Evolutionary conservation across 2,888 invertebrate species (phyloP), one percentile per base, ranked within the genome.

Genomic region (Tubulanus polymorphus): DNA sequence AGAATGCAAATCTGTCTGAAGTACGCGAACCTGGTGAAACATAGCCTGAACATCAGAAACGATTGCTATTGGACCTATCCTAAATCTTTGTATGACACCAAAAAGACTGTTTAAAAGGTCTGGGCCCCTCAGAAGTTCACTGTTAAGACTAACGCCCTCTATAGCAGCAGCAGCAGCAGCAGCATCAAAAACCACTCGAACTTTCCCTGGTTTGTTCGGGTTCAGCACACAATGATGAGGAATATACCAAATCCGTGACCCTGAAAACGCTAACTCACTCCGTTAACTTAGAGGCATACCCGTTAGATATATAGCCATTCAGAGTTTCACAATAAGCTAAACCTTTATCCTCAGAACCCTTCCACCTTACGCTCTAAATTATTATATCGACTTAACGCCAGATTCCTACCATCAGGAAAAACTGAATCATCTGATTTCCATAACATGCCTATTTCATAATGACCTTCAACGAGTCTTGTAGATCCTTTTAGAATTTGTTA

Each of bases 361-460:
- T 20, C n/a, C 10, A 45, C n/a, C 10, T 12, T 10, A 10, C 20
- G 12, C 15, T 45, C 20, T 12, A 45, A 20, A 20, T n/a, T 15
- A n/a, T 20, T 15, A 20, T 45, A 45, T 12, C 45, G 10, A 8
- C 20, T 20, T 18, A 10, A n/a, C n/a, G 45, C 45, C 18, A 45
- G 10, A n/a, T 12, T 8, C 45, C 10, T 12, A 20, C 20, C 20
- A 20, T 45, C 20, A 10, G 45, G 45, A n/a, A 45, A 20, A 12
- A 20, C 8, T 10, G 10, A 8, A n/a, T 18, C 8, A n/a, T 8
- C 18, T 8, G 10, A 8, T 18, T 45, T 45, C 45, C 45, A 45
- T 20, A 45, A 20, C 10, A 45, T 45, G 10, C 45, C 45, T n/a
- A 45, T 20, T 45, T 45, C 45, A 45, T 45, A 45, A 20, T 45